Evolutionary conservation across 23 tunicate species (phyloP).

Genomic region (Styela plicata): DNA sequence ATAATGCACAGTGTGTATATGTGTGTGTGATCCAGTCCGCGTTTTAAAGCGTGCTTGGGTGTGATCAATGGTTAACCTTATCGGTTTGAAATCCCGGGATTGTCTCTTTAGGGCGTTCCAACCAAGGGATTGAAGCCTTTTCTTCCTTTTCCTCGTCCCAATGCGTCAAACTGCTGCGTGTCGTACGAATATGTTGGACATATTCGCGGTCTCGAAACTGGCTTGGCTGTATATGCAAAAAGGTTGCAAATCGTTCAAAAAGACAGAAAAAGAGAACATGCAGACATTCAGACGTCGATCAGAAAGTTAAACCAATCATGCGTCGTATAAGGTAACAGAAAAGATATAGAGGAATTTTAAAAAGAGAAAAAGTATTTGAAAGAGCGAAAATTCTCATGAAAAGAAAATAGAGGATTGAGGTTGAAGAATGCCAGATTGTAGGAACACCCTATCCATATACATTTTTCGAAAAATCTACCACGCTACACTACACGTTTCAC

Average conservation of each 20-base stretch:
- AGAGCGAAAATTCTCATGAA: too few relatives aligned
- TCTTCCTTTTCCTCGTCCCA: conserved; percentile 63
- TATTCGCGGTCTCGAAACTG: conserved; percentile 71
- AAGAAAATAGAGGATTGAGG: too few relatives aligned
- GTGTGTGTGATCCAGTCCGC: conserved; percentile 19
- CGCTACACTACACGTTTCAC: too few relatives aligned
- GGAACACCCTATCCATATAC: too few relatives aligned
- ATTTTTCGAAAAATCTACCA: too few relatives aligned
- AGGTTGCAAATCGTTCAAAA: background rate
- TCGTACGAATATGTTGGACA: conserved; percentile 74
- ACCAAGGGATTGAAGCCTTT: conserved; percentile 43
- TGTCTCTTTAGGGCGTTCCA: conserved; percentile 61
- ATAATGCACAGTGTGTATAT: conserved; percentile 22
- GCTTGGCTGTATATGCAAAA: conserved; percentile 23
- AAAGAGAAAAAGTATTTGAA: too few relatives aligned
- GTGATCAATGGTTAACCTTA: conserved; percentile 35
- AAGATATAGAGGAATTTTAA: conserved; percentile 1
- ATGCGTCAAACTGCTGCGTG: conserved; percentile 67
- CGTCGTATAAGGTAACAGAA: background rate
- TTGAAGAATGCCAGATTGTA: too few relatives aligned
- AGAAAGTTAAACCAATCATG: background rate
- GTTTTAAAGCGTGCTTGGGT: conserved; percentile 19
- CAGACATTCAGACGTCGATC: background rate
- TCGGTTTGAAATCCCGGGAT: conserved; percentile 39
- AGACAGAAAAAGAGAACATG: background rate